A percentile compares a stretch with the other conserved stretches of the same genome.
phyloP scores from a whole-genome alignment of 2,888 invertebrate genomes.

The Parelbella ahira region DNA sequence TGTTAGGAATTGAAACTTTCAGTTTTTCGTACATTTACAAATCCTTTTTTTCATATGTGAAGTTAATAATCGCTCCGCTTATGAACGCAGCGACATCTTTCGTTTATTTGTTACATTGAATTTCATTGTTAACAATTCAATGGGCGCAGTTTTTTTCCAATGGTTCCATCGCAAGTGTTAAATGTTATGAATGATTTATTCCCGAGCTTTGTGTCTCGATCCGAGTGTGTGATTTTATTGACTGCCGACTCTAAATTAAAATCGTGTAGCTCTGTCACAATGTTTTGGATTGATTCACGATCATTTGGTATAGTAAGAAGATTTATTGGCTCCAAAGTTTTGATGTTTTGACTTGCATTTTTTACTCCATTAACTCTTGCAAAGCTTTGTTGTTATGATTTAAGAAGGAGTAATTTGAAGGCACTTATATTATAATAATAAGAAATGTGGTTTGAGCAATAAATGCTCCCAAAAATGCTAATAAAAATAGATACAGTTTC shows the following conservation, averaged over 20 bases:
- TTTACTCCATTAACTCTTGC: no score
- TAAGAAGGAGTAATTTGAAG: no score
- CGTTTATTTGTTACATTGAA: constrained; percentile 60
- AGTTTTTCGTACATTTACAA: no score
- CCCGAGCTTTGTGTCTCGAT: constrained; percentile 43
- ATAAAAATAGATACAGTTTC: no score
- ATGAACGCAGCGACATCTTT: constrained; percentile 2
- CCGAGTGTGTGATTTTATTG: constrained; percentile 40
- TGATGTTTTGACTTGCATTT: no score
- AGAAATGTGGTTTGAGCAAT: no score
- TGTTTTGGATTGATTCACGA: constrained; percentile 50
- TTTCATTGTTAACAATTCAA: constrained; percentile 75
- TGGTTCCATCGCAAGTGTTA: constrained; percentile 67
- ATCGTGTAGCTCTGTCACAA: constrained; percentile 49
- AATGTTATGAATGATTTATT: constrained; percentile 72
- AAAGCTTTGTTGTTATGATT: no score
- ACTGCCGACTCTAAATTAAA: constrained; percentile 36
- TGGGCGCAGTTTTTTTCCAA: constrained; percentile 63
- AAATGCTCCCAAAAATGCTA: no score
- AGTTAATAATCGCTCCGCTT: constrained; percentile 12
- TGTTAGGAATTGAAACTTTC: no score
- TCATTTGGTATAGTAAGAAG: constrained; percentile 29
- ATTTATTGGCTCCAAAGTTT: no score
- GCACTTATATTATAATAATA: no score
- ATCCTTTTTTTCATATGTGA: neutral